Base-by-base conservation (phyloP, 1,140 invertebrate species). In the Mya arenaria region DNA sequence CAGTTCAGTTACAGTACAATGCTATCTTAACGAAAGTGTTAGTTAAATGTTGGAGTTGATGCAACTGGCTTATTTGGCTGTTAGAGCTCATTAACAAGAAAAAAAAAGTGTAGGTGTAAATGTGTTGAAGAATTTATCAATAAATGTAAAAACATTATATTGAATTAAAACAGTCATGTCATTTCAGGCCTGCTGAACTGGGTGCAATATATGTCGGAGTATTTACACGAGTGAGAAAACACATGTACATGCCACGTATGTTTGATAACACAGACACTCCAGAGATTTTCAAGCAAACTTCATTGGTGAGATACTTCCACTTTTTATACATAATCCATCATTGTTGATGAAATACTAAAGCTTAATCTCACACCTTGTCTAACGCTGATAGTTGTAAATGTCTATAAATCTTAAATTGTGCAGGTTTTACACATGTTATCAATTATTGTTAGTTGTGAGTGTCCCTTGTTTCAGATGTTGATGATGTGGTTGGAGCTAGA, bases 181-280 rank as follows among this genome's bases (percentile, higher is more conserved):
- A 41, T 66, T 68, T 62, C 78, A 81, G 78, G 78, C 55, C 56
- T 41, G 78, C 36, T 34, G 78, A 56, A 19, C 28, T 81, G 15
- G 15, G 23, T 48, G 68, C 68, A 3, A 36, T 81, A 4, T 81
- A 81, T 28, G 44, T 72, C 19, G 6, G 13, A 36, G 36, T 81
- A 39, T 81, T 44, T 23, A 34, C 5, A 10, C 48, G 78, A 36
- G 28, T 81, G 4, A 56, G 78, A 37, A 81, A 81, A 41, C 66
- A 71, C 23, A 30, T 71, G 25, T 81, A 60, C 30, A 36, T 81
- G 15, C 78, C 75, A 17, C 52, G 52, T 19, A n/a, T 56, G 32
- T 78, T 48, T 58, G 63, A 78, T 17, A 68, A 37, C 25, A 68
- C 17, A 13, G 75, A 78, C 37, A 6, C 75, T 15, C 62, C 62